phyloP scores from a whole-genome alignment of 1,140 invertebrate species.

The Euura lappo region DNA sequence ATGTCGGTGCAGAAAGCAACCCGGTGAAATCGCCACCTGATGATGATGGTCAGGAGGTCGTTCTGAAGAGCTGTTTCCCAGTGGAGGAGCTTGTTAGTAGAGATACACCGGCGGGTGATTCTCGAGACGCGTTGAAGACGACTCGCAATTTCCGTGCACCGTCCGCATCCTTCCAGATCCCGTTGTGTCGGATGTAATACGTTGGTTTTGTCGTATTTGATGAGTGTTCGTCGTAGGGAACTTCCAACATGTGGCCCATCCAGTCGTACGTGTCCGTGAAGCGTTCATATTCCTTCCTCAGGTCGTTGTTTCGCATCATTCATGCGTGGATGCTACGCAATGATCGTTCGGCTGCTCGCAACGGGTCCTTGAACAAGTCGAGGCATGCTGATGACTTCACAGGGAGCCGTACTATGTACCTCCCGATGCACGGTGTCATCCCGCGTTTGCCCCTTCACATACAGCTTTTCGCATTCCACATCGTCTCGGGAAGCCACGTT shows the following conservation, averaged over 20 bases:
- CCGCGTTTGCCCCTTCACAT: too few relatives aligned
- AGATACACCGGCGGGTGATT: neutral
- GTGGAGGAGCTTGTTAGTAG: slow-evolving; percentile 12
- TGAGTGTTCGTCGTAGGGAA: neutral
- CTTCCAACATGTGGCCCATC: neutral
- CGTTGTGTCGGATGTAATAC: neutral
- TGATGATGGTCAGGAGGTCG: neutral
- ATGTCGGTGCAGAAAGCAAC: slow-evolving; percentile 14
- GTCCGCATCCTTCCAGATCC: slow-evolving; percentile 11
- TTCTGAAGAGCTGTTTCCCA: neutral
- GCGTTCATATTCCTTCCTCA: neutral
- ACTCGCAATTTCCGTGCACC: slow-evolving; percentile 11
- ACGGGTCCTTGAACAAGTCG: neutral
- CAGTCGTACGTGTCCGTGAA: neutral
- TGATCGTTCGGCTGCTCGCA: neutral
- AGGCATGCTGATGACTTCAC: neutral
- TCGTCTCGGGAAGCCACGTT: neutral
- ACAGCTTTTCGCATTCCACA: neutral
- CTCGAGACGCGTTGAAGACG: slow-evolving; percentile 18
- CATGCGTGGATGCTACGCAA: neutral
- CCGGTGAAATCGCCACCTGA: slow-evolving; percentile 9
- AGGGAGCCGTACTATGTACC: neutral
- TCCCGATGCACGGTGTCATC: neutral
- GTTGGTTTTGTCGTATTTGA: neutral
- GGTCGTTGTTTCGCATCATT: neutral